Evolutionary conservation across 2,888 invertebrate genomes (phyloP), one percentile per base, ranked within the genome.

Genomic region (Drosophila algonquin): DNA sequence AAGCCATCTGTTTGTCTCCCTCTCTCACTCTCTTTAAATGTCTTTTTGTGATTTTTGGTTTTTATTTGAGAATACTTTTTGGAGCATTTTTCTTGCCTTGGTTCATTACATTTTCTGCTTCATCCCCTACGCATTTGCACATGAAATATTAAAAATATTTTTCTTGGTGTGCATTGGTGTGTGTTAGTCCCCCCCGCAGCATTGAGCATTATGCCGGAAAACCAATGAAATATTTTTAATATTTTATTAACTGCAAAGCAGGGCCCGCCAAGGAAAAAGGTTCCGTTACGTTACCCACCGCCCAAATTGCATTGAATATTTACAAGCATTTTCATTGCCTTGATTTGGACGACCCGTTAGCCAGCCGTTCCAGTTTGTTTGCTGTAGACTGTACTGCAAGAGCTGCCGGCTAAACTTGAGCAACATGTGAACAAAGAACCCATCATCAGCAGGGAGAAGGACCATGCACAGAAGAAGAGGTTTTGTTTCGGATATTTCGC

Each of bases 281-380:
- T 5, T 24, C 24, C 24, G 24, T 24, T 50, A 30, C 24, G 24
- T 5, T 50, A 35, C 45, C 52, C 27, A 52, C 70, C 67, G 46
- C 54, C 63, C 54, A 76, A 75, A 84, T 78, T 84, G 87, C 81
- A 85, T 80, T 87, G 79, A 79, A 80, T 79, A 86, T 89, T 90
- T 86, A 90, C 90, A 89, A 87, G 90, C 90, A 90, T 90, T 90
- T 90, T 90, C 89, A 89, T 86, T 83, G 85, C 90, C 86, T 89
- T 89, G 80, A 86, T 85, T 81, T 88, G 67, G 80, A 78, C 81
- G 84, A 86, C 84, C 87, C 57, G 52, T 40, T 40, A 40, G 32
- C 48, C 27, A 27, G 35, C 59, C 62, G 54, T 57, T 72, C 51
- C 21, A 3, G 21, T 3, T 58, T n/a, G n/a, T 58, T 54, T 51